Evolutionary conservation across 2,888 invertebrate genomes (phyloP), one percentile per base, ranked within the genome.

Genomic region (Drosophila diplacantha): DNA sequence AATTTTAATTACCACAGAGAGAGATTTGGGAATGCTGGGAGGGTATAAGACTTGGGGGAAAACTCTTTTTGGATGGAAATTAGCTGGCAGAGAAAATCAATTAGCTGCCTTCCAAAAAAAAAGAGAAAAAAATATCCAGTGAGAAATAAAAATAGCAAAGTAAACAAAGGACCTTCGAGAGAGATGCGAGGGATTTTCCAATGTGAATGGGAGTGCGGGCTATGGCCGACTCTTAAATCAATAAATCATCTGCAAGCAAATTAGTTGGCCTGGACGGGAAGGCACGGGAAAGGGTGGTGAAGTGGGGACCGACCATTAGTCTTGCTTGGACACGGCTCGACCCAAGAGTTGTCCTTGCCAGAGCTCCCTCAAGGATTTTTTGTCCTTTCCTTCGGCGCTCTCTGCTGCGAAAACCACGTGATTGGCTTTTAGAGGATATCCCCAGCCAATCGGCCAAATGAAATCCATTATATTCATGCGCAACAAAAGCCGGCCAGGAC

Each of bases 241-340:
- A 83, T 83, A 81, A 81, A 81, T 83, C 81, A 81, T 81, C 76
- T 81, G 80, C 83, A 83, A 83, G 81, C 81, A 81, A 81, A 81
- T 81, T 81, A 81, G 83, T 75, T 81, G 69, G 72, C 67, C 14
- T n/a, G 22, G 51, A 51, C 46, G 34, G 16, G 31, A 16, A 20
- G 20, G 50, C 32, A 29, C 50, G 34, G 26, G 34, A 16, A 37
- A 26, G 51, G 37, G 34, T 43, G 47, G 44, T 39, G 26, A 47
- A 46, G 54, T 66, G 26, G 52, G 37, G 56, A 44, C 12, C 37
- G 52, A 76, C 81, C 78, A 79, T 79, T 79, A 82, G 78, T 79
- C 80, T 79, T 81, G 74, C 71, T 77, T 73, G 77, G 79, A 75
- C 77, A 73, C 63, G 71, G 81, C 41, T 47, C 69, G 50, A 41